A percentile compares a stretch with the other conserved stretches of the same genome.
phyloP scores from a whole-genome alignment of 2,888 invertebrate species.

The Melieria crassipennis region DNA sequence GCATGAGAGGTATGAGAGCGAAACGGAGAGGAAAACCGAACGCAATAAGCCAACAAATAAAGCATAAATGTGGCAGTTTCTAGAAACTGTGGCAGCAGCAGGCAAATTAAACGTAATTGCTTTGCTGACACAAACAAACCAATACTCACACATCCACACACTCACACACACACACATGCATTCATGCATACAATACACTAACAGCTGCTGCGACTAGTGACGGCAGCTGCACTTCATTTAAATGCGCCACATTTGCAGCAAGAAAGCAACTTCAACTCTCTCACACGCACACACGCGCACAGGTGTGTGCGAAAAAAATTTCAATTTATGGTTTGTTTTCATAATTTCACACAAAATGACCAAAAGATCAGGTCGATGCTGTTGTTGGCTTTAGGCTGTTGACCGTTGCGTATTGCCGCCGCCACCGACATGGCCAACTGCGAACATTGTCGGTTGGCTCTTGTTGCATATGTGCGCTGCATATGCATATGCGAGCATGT shows the following conservation, averaged over 20 bases:
- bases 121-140: slow-evolving; percentile 37
- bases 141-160: slow-evolving; percentile 20
- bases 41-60: too few relatives aligned
- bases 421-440: neutral
- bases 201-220: too few relatives aligned
- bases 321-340: slow-evolving; percentile 37
- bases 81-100: slow-evolving; percentile 3
- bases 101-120: slow-evolving; percentile 11
- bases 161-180: slow-evolving; percentile 18
- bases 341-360: slow-evolving; percentile 37
- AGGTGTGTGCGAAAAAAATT: neutral
- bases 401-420: slow-evolving; percentile 21
- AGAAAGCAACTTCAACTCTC: slow-evolving; percentile 28
- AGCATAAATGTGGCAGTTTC: neutral
- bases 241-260: neutral
- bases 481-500: neutral
- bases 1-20: too few relatives aligned
- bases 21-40: too few relatives aligned
- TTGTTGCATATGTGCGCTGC: neutral
- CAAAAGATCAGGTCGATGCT: slow-evolving; percentile 28
- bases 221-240: neutral
- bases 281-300: slow-evolving; percentile 1
- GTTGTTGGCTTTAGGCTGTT: slow-evolving; percentile 26
- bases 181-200: slow-evolving; percentile 7
- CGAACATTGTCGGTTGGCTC: neutral